phyloP scores from a whole-genome alignment of 1,140 invertebrate genomes.

The Mycetomoellerius zeteki region DNA sequence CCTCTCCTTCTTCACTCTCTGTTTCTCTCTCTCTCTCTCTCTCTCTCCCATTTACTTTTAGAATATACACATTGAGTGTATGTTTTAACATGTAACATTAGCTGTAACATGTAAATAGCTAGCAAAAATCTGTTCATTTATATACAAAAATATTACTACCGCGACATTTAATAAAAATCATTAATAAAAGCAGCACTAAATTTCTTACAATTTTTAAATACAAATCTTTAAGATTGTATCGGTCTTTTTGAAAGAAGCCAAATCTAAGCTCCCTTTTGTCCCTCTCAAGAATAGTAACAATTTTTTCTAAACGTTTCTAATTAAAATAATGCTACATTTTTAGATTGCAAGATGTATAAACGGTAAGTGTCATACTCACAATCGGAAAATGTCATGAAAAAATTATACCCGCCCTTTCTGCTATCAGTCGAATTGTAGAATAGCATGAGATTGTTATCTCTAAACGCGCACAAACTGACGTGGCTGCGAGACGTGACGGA shows the following conservation, averaged over 20 bases:
- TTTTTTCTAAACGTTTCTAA: neutral
- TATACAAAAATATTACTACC: neutral
- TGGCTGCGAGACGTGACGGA: slow-evolving; percentile 45
- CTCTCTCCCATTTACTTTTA: neutral
- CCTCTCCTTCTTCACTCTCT: neutral
- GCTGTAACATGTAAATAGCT: neutral
- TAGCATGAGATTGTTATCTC: neutral
- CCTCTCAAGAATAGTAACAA: neutral
- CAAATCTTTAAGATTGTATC: neutral
- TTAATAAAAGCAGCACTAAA: neutral
- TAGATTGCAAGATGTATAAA: neutral
- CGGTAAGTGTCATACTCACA: neutral
- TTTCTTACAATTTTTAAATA: too few relatives aligned
- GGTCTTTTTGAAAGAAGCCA: neutral
- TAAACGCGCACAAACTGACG: slow-evolving; percentile 28
- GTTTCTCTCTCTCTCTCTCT: neutral
- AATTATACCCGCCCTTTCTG: neutral
- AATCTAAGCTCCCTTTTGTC: neutral
- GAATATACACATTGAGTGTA: neutral
- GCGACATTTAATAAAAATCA: neutral
- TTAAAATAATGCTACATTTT: slow-evolving; percentile 8
- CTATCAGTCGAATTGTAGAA: neutral
- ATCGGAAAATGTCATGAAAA: neutral
- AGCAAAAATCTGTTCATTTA: neutral
- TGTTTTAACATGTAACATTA: neutral